These are phyloP conservation scores for Amorpha juglandis DNA, from an alignment of 2,888 invertebrate genomes.

Conservation along the genomic window DNA sequence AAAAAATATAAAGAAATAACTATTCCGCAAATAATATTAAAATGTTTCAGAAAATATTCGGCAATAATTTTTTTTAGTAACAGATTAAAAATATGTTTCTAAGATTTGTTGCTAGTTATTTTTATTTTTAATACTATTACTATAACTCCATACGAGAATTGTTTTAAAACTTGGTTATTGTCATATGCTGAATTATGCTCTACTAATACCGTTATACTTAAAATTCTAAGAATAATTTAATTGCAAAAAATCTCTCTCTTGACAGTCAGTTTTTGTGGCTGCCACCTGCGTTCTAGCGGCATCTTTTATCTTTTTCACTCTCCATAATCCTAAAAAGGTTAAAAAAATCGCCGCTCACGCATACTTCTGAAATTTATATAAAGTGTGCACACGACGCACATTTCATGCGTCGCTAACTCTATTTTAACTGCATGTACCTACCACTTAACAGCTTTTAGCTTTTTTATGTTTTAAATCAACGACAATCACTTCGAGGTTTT, in stretches of 20 bases:
- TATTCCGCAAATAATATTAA: no score
- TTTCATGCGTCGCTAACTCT: slow-evolving; percentile 45
- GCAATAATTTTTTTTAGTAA: no score
- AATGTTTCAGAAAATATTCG: no score
- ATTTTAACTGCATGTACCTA: slow-evolving; percentile 54
- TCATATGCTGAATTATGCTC: neutral
- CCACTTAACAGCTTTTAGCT: slow-evolving; percentile 51
- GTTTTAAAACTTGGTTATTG: no score
- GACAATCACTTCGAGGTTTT: neutral
- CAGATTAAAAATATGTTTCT: no score
- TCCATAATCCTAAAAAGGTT: slow-evolving; percentile 6
- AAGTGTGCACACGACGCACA: slow-evolving; percentile 34
- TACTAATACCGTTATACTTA: neutral
- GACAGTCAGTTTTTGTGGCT: slow-evolving; percentile 24
- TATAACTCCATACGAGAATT: no score
- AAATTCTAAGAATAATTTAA: neutral
- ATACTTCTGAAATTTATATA: slow-evolving; percentile 5
- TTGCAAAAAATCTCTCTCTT: neutral
- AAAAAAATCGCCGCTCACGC: neutral
- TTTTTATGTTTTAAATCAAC: slow-evolving; percentile 36
- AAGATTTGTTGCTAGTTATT: no score
- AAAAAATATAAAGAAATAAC: no score
- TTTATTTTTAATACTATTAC: no score
- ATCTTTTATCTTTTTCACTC: slow-evolving; percentile 33
- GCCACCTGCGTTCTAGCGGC: slow-evolving; percentile 38